phyloP scores from a whole-genome alignment of 2,113 vertebrate genomes.

The Rattus rattus region DNA sequence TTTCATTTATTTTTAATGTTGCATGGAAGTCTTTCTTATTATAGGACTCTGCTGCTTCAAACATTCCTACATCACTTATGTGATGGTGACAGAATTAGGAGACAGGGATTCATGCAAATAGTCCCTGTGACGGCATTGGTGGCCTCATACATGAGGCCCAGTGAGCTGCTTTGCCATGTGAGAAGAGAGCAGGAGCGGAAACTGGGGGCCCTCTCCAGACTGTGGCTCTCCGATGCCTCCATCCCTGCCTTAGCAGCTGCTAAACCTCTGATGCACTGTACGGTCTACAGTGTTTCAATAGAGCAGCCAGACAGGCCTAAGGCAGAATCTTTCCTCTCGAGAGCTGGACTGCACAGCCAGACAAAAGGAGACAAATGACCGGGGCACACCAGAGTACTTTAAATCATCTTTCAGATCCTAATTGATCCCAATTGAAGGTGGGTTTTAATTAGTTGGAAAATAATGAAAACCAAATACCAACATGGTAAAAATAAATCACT shows the following conservation, averaged over 20 bases:
- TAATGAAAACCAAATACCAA: constrained; percentile 36
- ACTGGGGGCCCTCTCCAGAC: neutral
- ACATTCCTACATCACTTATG: neutral
- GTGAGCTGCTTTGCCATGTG: neutral
- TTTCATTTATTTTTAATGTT: constrained; percentile 15
- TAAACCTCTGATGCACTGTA: neutral
- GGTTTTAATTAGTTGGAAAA: constrained; percentile 62
- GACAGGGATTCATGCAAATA: neutral
- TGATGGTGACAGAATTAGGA: neutral
- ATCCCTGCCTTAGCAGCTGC: neutral
- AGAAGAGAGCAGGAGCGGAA: neutral
- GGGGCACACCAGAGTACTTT: neutral
- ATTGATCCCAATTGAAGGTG: neutral
- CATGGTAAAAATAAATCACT: constrained; percentile 22
- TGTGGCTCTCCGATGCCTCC: neutral
- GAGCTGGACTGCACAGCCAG: neutral
- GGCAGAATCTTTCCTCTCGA: neutral
- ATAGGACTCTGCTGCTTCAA: neutral
- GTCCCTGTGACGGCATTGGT: neutral
- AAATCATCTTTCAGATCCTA: constrained; percentile 10
- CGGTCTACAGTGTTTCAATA: neutral
- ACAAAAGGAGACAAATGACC: neutral
- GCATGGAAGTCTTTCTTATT: neutral
- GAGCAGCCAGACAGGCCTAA: neutral
- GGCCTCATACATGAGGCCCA: neutral